Conservation (phyloP, 30 jellyfish, hydroid and myxozoan species). For the Chironex yamaguchii region DNA sequence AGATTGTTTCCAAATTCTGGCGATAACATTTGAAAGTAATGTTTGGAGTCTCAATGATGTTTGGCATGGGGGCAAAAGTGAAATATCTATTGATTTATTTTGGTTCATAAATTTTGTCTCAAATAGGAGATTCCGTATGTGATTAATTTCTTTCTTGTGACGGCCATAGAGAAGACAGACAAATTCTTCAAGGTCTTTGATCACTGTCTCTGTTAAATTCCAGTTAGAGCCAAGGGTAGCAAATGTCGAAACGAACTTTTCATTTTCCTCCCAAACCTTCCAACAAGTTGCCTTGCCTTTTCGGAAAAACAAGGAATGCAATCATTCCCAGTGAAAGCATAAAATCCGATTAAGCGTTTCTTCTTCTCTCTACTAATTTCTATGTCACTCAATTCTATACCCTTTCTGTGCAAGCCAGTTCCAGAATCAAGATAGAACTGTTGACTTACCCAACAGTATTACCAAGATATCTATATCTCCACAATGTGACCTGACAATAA, state of each 20-base stretch:
- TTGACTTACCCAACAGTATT: too few species aligned
- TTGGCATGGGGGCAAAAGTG: constrained; percentile 21
- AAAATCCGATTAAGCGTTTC: background rate
- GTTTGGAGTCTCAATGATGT: constrained; percentile 22
- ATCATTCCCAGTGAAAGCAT: background rate
- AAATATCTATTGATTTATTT: background rate
- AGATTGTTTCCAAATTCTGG: constrained; percentile 18
- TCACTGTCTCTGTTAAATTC: constrained; percentile 3
- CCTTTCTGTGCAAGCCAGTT: background rate
- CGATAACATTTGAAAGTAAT: constrained; percentile 10
- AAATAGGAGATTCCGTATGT: background rate
- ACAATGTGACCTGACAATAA: too few species aligned
- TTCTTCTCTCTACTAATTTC: background rate
- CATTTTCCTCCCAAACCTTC: constrained; percentile 17
- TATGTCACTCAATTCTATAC: background rate
- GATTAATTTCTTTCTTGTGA: constrained; percentile 1
- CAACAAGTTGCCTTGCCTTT: background rate
- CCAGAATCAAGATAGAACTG: constrained; percentile 50
- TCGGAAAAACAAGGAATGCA: background rate
- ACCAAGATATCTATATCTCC: too few species aligned
- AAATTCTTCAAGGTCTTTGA: background rate
- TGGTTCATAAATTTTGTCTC: constrained; percentile 3
- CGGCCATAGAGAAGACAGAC: constrained; percentile 1
- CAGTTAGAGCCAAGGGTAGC: constrained; percentile 8
- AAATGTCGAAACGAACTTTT: constrained; percentile 8